These are phyloP conservation scores for Lutraria lutraria DNA, from an alignment of 2,888 invertebrate species.

Conservation along the genomic window DNA sequence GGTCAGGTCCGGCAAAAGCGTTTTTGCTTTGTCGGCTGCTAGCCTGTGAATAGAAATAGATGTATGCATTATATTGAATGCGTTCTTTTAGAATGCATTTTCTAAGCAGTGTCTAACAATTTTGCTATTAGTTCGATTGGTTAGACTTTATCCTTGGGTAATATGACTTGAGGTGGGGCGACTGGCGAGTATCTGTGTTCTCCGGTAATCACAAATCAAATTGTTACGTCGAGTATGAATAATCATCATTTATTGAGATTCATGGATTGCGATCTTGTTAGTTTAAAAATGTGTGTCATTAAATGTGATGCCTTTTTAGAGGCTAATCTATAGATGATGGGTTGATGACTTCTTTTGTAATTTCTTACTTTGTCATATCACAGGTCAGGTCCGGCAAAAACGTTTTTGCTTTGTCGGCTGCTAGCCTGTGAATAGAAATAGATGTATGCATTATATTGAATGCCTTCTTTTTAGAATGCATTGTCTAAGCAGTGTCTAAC, in stretches of 20 bases:
- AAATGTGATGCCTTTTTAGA: too few relatives aligned
- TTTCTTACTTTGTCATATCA: conserved; percentile 3
- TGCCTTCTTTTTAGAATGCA: conserved; percentile 1
- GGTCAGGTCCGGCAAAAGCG: conserved; percentile 45
- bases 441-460: background rate
- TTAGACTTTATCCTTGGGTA: too few relatives aligned
- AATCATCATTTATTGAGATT: too few relatives aligned
- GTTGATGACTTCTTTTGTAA: too few relatives aligned
- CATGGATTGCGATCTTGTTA: too few relatives aligned
- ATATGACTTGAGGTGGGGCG: too few relatives aligned
- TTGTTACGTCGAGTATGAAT: too few relatives aligned
- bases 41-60: conserved; percentile 51
- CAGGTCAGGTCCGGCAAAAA: conserved; percentile 49
- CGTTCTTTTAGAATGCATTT: background rate
- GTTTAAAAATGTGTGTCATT: too few relatives aligned
- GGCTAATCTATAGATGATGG: too few relatives aligned
- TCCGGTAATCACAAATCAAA: too few relatives aligned
- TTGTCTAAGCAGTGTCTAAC: background rate
- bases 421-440: conserved; percentile 54
- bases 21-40: conserved; percentile 43
- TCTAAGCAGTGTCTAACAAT: background rate
- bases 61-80: background rate
- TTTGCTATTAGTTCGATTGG: too few relatives aligned
- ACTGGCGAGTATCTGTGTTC: too few relatives aligned
- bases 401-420: conserved; percentile 39